A percentile compares a stretch with the other conserved stretches of the same genome.
Evolutionary conservation across 1,140 invertebrate species (phyloP).

Genomic region (Brachionus sp.): DNA sequence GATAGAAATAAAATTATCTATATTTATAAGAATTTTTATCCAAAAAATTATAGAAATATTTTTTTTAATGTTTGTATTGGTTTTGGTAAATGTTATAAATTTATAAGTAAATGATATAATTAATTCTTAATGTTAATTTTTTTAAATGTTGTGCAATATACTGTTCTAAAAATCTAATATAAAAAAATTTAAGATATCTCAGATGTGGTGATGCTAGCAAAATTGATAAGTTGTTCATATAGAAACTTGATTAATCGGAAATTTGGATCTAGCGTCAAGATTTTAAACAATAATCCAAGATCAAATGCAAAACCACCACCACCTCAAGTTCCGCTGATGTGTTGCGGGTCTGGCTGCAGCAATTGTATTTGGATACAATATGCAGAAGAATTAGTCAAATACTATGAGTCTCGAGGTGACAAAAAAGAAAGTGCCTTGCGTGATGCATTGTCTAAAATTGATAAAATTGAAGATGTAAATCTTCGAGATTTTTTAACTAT

Average conservation of each 20-base stretch:
- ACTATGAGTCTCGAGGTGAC: background rate
- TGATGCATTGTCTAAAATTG: background rate
- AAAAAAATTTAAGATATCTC: background rate
- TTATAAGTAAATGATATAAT: too few species aligned
- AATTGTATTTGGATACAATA: conserved; percentile 40
- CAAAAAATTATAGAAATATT: background rate
- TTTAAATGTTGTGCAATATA: background rate
- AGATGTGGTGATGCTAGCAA: background rate
- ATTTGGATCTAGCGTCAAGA: background rate
- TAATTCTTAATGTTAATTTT: background rate
- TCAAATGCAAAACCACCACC: background rate
- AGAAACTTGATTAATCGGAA: background rate
- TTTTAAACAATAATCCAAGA: background rate
- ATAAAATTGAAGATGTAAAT: conserved; percentile 41
- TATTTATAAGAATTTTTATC: background rate
- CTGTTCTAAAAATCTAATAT: background rate
- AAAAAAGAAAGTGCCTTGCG: background rate
- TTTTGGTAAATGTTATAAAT: background rate
- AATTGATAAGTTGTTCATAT: background rate
- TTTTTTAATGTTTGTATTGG: background rate
- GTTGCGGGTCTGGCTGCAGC: conserved; percentile 27
- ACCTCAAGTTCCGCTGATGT: conserved; percentile 4
- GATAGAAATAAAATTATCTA: too few species aligned
- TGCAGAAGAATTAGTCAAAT: conserved; percentile 17
- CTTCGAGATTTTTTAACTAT: conserved; percentile 18